These are phyloP conservation scores for Drosophila bocqueti DNA, from an alignment of 1,140 invertebrate species.

Conservation along the genomic window DNA sequence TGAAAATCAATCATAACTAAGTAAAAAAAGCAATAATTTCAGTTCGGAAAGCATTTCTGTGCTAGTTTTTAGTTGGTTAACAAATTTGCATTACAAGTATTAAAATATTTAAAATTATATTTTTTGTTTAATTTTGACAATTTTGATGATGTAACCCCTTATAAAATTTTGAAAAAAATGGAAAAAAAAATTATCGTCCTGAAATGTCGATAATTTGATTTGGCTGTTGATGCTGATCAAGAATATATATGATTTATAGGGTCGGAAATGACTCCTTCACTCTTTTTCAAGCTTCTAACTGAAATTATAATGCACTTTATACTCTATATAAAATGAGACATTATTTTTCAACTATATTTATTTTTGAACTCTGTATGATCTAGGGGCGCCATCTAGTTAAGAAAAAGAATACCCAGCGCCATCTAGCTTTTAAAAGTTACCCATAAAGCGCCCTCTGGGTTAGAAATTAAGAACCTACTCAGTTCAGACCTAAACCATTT, in stretches of 20 bases:
- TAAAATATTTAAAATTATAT: too few species aligned
- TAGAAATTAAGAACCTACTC: not conserved
- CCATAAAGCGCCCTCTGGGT: not conserved
- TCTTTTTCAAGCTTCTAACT: not conserved
- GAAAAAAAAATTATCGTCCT: too few species aligned
- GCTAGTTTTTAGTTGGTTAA: too few species aligned
- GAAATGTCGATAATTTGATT: too few species aligned
- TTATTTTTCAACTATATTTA: not conserved
- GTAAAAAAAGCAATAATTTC: not conserved
- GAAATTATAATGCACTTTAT: not conserved
- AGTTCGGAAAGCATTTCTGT: not conserved
- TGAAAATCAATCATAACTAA: not conserved
- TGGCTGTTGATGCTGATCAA: too few species aligned
- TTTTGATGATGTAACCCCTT: too few species aligned
- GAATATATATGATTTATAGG: too few species aligned
- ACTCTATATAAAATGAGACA: accelerated
- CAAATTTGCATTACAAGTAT: too few species aligned
- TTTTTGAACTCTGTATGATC: not conserved
- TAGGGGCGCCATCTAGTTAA: not conserved
- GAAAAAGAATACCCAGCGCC: not conserved
- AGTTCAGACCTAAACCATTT: slow-evolving; percentile 38
- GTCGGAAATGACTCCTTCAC: not conserved
- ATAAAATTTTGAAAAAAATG: too few species aligned
- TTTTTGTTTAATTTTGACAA: too few species aligned
- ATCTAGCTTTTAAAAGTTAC: too few species aligned